phyloP scores from a whole-genome alignment of 2,888 invertebrate genomes.

The Rotaria socialis region DNA sequence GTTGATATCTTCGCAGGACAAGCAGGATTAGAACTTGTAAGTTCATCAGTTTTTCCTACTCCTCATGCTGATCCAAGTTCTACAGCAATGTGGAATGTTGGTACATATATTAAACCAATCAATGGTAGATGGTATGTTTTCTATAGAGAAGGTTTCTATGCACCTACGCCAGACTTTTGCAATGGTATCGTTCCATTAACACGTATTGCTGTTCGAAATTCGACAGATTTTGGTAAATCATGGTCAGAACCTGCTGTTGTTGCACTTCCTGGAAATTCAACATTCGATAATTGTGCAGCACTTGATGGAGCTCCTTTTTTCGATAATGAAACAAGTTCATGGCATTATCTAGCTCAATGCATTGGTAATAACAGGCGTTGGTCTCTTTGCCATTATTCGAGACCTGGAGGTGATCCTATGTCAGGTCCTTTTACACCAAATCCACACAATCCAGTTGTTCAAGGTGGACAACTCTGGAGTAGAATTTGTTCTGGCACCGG shows the following conservation, averaged over 20 bases:
- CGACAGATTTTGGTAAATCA: conserved; percentile 26
- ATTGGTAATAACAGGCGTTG: conserved; percentile 30
- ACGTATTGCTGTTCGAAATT: conserved; percentile 38
- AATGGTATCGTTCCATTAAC: conserved; percentile 33
- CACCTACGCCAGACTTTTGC: background rate
- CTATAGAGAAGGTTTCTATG: conserved; percentile 34
- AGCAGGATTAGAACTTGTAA: conserved; percentile 23
- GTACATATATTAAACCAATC: background rate
- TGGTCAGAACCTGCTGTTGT: conserved; percentile 29
- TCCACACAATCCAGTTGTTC: conserved; percentile 15
- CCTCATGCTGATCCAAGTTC: conserved; percentile 26
- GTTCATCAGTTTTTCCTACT: conserved; percentile 19
- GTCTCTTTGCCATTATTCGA: conserved; percentile 33
- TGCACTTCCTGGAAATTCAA: conserved; percentile 8
- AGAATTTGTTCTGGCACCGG: conserved; percentile 6
- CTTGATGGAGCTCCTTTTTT: conserved; percentile 18
- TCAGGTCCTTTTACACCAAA: background rate
- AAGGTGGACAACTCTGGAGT: conserved; percentile 31
- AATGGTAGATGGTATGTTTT: conserved; percentile 22
- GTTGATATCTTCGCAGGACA: background rate
- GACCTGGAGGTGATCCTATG: conserved; percentile 22
- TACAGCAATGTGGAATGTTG: conserved; percentile 22
- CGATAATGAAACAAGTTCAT: conserved; percentile 8
- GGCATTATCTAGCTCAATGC: conserved; percentile 32
- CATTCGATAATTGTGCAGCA: background rate